A percentile compares a stretch with the other conserved stretches of the same genome.
Conservation (phyloP, 2,797 vertebrate species). For the Scyliorhinus canicula region DNA sequence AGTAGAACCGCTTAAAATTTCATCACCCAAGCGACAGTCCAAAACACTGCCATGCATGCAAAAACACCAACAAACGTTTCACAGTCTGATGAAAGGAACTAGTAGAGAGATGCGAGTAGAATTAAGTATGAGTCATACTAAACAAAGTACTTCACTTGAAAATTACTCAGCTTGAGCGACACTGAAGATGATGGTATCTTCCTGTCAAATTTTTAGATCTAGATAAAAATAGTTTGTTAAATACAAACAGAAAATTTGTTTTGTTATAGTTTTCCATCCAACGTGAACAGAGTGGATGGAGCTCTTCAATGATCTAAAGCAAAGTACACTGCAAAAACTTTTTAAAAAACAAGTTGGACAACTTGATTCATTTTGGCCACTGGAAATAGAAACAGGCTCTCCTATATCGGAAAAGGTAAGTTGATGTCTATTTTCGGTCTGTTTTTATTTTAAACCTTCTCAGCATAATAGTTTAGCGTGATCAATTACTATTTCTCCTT, state of each 20-base stretch:
- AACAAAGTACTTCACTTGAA: slow-evolving; percentile 21
- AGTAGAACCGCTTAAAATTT: slow-evolving; percentile 9
- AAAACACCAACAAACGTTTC: not conserved
- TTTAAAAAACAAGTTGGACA: not conserved
- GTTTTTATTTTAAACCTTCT: not conserved
- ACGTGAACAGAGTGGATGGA: not conserved
- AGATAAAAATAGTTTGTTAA: not conserved
- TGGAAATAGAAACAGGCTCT: not conserved
- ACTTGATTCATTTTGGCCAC: not conserved
- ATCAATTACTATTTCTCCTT: not conserved
- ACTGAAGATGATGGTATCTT: not conserved
- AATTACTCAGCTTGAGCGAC: slow-evolving; percentile 27
- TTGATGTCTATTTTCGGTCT: not conserved
- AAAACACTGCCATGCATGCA: not conserved
- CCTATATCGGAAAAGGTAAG: not conserved
- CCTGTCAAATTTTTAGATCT: not conserved
- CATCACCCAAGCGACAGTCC: not conserved
- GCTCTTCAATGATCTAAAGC: not conserved
- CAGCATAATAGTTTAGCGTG: not conserved
- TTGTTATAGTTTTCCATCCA: not conserved
- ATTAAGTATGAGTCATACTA: slow-evolving; percentile 21
- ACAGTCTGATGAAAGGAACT: slow-evolving; percentile 3
- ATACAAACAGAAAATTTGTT: not conserved
- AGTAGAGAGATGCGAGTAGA: not conserved
- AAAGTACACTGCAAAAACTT: not conserved